Evolutionary conservation across 2,888 invertebrate species (phyloP).

Genomic region (Bellardia pandia): DNA sequence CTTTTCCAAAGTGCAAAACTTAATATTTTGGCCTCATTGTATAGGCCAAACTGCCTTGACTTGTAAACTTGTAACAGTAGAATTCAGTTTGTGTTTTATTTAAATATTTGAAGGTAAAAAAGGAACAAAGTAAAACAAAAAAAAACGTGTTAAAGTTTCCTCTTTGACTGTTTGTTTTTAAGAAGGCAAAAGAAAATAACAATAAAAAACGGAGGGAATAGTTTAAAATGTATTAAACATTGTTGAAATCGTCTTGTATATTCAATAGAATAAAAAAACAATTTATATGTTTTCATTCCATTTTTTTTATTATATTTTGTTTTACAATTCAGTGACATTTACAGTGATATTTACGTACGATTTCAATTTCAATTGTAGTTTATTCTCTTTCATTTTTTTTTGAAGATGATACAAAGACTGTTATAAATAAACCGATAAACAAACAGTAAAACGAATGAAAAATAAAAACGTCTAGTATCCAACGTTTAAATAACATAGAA

Average conservation of each 20-base stretch:
- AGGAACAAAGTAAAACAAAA: slow-evolving; percentile 11
- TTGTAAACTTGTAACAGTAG: neutral
- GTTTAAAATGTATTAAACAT: slow-evolving; percentile 27
- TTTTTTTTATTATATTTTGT: neutral
- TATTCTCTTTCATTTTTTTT: slow-evolving; percentile 5
- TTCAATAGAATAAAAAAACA: neutral
- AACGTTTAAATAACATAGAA: neutral
- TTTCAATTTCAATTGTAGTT: neutral
- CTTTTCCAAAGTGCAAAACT: neutral
- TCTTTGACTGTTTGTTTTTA: slow-evolving; percentile 35
- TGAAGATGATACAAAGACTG: neutral
- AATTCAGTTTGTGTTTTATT: neutral
- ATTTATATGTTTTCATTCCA: neutral
- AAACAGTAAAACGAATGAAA: slow-evolving; percentile 25
- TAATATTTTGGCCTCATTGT: neutral
- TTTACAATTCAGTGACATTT: neutral
- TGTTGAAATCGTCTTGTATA: neutral
- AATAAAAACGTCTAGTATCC: neutral
- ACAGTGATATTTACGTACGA: slow-evolving; percentile 31
- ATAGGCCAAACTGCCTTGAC: slow-evolving; percentile 1
- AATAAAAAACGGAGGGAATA: neutral
- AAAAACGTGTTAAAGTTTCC: slow-evolving; percentile 20
- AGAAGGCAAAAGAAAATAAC: neutral
- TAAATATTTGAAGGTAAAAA: slow-evolving; percentile 1
- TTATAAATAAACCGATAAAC: slow-evolving; percentile 8